A percentile compares a stretch with the other conserved stretches of the same genome.
Conservation (phyloP, 2,113 vertebrate genomes). For the Xiphophorus couchianus region DNA sequence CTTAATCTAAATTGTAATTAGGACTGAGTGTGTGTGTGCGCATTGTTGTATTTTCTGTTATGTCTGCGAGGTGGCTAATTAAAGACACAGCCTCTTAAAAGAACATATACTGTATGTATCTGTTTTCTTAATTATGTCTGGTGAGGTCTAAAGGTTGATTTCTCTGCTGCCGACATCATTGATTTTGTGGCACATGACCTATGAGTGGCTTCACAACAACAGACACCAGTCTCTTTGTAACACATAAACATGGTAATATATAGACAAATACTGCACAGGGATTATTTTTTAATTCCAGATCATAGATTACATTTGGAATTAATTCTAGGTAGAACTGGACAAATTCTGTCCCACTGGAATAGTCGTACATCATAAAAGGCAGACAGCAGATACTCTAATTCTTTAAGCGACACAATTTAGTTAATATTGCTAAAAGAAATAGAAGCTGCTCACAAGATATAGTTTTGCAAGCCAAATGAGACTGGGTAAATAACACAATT, state of each 20-base stretch:
- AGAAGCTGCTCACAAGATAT: not conserved
- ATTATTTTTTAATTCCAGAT: slow-evolving; percentile 60
- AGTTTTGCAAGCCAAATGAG: slow-evolving; percentile 7
- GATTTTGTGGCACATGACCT: slow-evolving; percentile 30
- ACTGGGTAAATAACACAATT: slow-evolving; percentile 5
- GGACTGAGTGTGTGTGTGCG: too few relatives aligned
- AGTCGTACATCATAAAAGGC: not conserved
- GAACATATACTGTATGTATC: not conserved
- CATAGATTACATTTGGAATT: slow-evolving; percentile 63
- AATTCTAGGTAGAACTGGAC: slow-evolving; percentile 36
- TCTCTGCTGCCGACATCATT: slow-evolving; percentile 14
- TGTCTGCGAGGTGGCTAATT: too few relatives aligned
- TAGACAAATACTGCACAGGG: slow-evolving; percentile 15
- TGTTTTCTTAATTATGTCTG: not conserved
- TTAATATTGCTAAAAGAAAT: slow-evolving; percentile 7
- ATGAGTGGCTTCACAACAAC: too few relatives aligned
- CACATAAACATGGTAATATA: slow-evolving; percentile 20
- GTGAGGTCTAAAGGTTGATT: slow-evolving; percentile 16
- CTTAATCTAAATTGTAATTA: not conserved
- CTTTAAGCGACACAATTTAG: slow-evolving; percentile 11
- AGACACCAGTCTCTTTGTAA: too few relatives aligned
- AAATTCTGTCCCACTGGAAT: slow-evolving; percentile 32
- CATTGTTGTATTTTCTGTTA: too few relatives aligned
- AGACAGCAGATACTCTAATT: not conserved
- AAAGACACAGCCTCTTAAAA: not conserved